These are phyloP conservation scores for Oreotrochilus melanogaster DNA, from an alignment of 2,113 vertebrate species.

Conservation along the genomic window DNA sequence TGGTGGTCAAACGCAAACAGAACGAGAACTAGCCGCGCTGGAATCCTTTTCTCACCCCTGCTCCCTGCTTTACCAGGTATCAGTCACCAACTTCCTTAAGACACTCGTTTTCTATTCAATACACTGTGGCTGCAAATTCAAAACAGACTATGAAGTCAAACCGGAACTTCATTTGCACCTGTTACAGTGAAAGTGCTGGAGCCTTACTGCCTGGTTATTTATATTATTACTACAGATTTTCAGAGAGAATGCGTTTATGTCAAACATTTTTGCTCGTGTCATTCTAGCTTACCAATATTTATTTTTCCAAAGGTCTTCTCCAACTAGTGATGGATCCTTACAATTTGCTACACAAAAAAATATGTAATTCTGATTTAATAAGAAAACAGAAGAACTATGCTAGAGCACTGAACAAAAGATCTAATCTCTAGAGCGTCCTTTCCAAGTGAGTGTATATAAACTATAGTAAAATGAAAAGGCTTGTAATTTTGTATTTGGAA, in stretches of 20 bases:
- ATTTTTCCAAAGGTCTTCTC: conserved; percentile 27
- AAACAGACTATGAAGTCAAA: conserved; percentile 15
- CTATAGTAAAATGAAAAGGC: conserved; percentile 77
- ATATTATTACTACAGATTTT: conserved; percentile 50
- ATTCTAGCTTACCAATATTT: conserved; percentile 31
- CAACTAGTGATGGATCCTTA: neutral
- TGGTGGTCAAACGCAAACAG: conserved; percentile 65
- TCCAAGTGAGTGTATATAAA: conserved; percentile 75
- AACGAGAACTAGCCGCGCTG: conserved; percentile 36
- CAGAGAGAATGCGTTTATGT: conserved; percentile 57
- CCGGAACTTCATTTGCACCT: conserved; percentile 71
- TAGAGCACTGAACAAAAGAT: conserved; percentile 71
- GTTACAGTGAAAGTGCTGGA: conserved; percentile 64
- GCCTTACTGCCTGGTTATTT: conserved; percentile 7
- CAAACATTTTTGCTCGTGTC: conserved; percentile 5
- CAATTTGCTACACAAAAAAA: conserved; percentile 38
- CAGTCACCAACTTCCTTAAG: conserved; percentile 7
- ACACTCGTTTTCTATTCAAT: neutral
- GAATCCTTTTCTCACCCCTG: conserved; percentile 17
- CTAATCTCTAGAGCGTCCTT: conserved; percentile 69
- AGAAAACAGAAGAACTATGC: conserved; percentile 50
- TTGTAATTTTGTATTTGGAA: conserved; percentile 81
- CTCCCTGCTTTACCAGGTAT: conserved; percentile 9
- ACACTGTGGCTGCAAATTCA: conserved; percentile 38
- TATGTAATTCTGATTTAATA: conserved; percentile 62